Evolutionary conservation across 1,140 invertebrate species (phyloP).

Genomic region (Araneus ventricosus): DNA sequence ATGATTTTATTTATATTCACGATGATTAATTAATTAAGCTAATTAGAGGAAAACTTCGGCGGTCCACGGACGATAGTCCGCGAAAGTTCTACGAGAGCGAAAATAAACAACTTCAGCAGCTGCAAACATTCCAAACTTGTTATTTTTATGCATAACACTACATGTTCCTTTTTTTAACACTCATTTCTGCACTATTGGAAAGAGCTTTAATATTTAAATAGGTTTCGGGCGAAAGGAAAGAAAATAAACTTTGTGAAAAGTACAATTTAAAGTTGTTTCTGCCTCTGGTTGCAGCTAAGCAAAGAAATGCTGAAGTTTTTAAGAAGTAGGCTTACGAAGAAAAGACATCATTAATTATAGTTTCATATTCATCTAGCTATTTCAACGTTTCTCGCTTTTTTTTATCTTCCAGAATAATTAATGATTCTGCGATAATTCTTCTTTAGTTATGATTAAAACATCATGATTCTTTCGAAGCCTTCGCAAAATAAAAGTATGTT

Average conservation of each 20-base stretch:
- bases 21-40: slow-evolving; percentile 27
- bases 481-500: background rate
- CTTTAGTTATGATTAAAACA: background rate
- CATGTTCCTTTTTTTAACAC: background rate
- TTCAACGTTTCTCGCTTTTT: background rate
- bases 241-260: background rate
- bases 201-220: slow-evolving; percentile 3
- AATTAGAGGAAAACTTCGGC: background rate
- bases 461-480: background rate
- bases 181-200: background rate
- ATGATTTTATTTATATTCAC: background rate
- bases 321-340: background rate
- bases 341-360: background rate
- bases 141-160: background rate
- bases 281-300: background rate
- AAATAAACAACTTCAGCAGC: background rate
- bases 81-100: background rate
- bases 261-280: background rate
- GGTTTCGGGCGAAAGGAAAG: background rate
- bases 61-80: background rate
- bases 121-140: background rate
- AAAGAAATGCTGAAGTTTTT: background rate
- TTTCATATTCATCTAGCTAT: background rate
- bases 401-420: background rate
- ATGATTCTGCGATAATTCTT: background rate